These are phyloP conservation scores for Desmodus rotundus DNA, from an alignment of 2,113 vertebrate genomes.

Conservation along the genomic window DNA sequence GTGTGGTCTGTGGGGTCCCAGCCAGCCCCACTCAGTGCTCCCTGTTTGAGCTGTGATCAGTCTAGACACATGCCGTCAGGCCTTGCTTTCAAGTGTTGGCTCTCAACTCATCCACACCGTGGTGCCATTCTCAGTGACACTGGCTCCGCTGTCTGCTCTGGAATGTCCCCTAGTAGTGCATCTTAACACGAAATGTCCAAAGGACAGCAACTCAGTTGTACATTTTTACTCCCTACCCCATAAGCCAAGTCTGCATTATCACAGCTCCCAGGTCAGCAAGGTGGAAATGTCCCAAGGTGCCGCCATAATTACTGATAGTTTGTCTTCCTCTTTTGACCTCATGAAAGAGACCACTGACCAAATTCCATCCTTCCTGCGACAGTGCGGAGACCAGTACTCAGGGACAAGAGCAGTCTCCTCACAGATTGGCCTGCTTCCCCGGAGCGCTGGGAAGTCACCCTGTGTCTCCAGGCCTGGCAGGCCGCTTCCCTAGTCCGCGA, in stretches of 20 bases:
- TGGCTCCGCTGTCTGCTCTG: fast-evolving
- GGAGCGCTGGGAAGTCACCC: not conserved
- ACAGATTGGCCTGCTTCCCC: no score
- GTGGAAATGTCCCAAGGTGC: not conserved
- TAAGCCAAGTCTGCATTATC: not conserved
- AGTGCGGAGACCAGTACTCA: not conserved
- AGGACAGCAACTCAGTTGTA: not conserved
- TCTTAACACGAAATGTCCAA: not conserved
- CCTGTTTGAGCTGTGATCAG: not conserved
- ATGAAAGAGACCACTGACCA: not conserved
- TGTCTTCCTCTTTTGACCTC: not conserved
- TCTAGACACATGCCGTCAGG: fast-evolving
- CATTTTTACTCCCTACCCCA: not conserved
- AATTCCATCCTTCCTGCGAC: not conserved
- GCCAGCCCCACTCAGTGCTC: fast-evolving
- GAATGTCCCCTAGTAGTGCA: fast-evolving
- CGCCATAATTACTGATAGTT: not conserved
- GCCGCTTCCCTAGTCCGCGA: not conserved
- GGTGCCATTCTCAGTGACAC: fast-evolving
- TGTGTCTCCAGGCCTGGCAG: not conserved
- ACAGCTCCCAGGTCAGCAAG: constrained; percentile 1
- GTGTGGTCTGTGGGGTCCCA: no score
- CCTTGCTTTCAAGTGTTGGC: fast-evolving
- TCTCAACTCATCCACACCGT: fast-evolving
- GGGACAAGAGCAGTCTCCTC: fast-evolving